phyloP scores from a whole-genome alignment of 2,113 vertebrate species.

The Menidia beryllina region DNA sequence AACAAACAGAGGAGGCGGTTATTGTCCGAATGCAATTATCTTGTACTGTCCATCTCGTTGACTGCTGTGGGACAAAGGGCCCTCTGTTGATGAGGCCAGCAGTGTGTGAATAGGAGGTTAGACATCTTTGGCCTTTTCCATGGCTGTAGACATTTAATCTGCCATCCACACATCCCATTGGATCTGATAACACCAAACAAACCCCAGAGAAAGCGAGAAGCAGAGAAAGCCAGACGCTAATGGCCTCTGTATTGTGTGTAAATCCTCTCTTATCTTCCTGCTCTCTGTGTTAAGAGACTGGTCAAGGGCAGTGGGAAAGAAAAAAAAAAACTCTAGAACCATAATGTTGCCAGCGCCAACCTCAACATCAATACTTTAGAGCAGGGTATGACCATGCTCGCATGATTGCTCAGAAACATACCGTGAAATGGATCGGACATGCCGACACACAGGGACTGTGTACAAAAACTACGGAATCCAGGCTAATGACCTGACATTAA shows the following conservation, averaged over 20 bases:
- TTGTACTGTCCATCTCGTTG: slow-evolving; percentile 78
- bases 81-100: slow-evolving; percentile 78
- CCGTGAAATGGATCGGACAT: slow-evolving; percentile 2
- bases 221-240: slow-evolving; percentile 70
- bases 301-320: slow-evolving; percentile 73
- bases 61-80: slow-evolving; percentile 73
- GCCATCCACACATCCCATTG: slow-evolving; percentile 76
- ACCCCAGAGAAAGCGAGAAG: slow-evolving; percentile 59
- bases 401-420: slow-evolving; percentile 5
- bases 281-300: slow-evolving; percentile 75
- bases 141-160: slow-evolving; percentile 78
- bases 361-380: slow-evolving; percentile 47
- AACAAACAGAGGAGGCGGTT: slow-evolving; percentile 70
- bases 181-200: slow-evolving; percentile 81
- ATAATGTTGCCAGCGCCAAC: slow-evolving; percentile 45
- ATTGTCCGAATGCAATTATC: slow-evolving; percentile 79
- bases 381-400: neutral
- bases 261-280: slow-evolving; percentile 78
- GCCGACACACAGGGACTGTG: neutral
- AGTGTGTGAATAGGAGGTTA: slow-evolving; percentile 78
- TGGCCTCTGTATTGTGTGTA: slow-evolving; percentile 81
- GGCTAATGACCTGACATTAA: slow-evolving; percentile 56
- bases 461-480: slow-evolving; percentile 17
- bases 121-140: slow-evolving; percentile 79
- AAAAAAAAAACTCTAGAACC: slow-evolving; percentile 57